Evolutionary conservation across 1,140 invertebrate genomes (phyloP).

Genomic region (Scylla paramamosain): DNA sequence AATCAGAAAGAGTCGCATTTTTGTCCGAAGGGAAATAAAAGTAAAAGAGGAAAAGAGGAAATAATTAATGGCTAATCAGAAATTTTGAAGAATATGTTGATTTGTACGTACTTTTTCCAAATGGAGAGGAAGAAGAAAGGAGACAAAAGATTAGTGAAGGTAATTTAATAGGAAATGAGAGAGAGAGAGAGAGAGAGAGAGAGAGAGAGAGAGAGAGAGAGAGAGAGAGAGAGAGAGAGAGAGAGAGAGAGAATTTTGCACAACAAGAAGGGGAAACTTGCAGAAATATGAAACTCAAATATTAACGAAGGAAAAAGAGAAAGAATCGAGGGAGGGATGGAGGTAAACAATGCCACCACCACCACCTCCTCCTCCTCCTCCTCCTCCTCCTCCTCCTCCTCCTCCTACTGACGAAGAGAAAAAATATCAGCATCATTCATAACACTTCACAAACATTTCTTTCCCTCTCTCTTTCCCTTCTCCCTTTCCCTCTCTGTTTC

Average conservation of each 20-base stretch:
- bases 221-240: too few species aligned
- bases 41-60: neutral
- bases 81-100: neutral
- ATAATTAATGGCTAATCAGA: neutral
- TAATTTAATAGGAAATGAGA: neutral
- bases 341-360: neutral
- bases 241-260: neutral
- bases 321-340: neutral
- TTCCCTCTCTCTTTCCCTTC: neutral
- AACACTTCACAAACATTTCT: neutral
- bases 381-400: neutral
- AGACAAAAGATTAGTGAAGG: neutral
- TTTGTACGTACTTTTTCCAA: too few species aligned
- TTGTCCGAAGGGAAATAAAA: neutral
- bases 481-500: neutral
- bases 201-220: neutral
- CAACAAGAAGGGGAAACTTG: neutral
- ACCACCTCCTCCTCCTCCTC: neutral
- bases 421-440: neutral
- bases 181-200: conserved; percentile 6
- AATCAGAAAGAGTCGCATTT: neutral
- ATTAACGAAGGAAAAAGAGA: neutral
- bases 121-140: neutral
- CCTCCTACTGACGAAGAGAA: neutral
- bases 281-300: conserved; percentile 4